Base-by-base conservation (phyloP, 2,113 vertebrate genomes). In the Heteronetta atricapilla region DNA sequence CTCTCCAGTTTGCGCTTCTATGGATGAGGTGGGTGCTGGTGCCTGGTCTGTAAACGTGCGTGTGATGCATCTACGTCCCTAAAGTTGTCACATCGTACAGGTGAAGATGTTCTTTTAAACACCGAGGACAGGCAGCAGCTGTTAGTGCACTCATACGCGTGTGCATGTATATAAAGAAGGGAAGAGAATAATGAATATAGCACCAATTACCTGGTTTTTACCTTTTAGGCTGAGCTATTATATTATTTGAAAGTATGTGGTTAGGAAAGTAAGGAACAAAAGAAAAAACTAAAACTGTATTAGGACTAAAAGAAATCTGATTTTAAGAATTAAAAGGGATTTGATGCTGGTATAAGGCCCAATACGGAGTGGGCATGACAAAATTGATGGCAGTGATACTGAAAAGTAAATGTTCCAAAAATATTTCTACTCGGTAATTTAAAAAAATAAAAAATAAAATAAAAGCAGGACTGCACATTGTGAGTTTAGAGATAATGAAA, bases 401-500 rank as follows among this genome's bases (percentile, higher is more conserved):
- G 87, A 63, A 82, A 91, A 94, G 81, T 87, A 89, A 87, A 88
- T 20, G 42, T 48, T 89, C 83, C 74, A 86, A 72, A 96, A 96
- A 76, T 80, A 89, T 82, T 90, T 80, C 78, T 85, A 67, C 74
- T 91, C 82, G 5, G 42, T 85, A 91, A 95, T 87, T 92, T 64
- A 69, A 92, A 94, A 91, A 42, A 52, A 66, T 90, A 94, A 91
- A 42, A 50, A 29, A 44, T 29, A 60, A 44, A 40, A 19, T 40
- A n/a, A 53, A 50, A 42, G 2, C 15, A 83, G 22, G 52, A 58
- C 3, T 2, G 29, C 36, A 42, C 64, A 72, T 23, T 92, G 77
- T 66, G 75, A 87, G 74, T 90, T 90, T 91, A 50, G 83, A 93
- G 66, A 74, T 93, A 90, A 94, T 93, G 84, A 91, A 87, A 52